Base-by-base conservation (phyloP, 2,113 vertebrate genomes). In the Salvelinus alpinus region DNA sequence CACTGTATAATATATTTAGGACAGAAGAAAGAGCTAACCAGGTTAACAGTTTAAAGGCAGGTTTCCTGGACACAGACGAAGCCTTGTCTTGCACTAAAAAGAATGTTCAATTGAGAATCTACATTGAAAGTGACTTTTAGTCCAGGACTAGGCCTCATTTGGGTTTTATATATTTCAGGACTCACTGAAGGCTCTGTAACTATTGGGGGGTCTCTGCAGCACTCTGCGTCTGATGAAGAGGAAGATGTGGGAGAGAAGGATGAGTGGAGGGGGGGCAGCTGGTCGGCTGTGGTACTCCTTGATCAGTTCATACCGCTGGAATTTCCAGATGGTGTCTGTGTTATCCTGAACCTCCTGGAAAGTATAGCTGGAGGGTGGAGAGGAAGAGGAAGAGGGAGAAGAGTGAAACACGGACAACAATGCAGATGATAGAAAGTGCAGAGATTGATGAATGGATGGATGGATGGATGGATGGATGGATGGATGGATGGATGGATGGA, bases 311-410 rank as follows among this genome's bases (percentile, higher is more conserved):
- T 97, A 97, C 24, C 98, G 89, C 87, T 99, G 97, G 88, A 99
- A 99, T 92, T 97, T 99, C 98, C 98, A 99, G 86, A 99, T 96
- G 70, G 92, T 92, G 90, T 99, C 98, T 0, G 96, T 98, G 92
- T 97, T 95, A 77, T 96, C 95, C 85, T 99, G 98, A 0, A 99
- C 95, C 84, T 96, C 92, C 93, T 98, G 94, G 87, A 99, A 99
- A 0, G 98, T 99, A 82, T 96, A 99, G 92, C 98, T 99, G 90
- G 47, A 6, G 18, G 11, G 16, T 25, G 20, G 3, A 48, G 59
- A 31, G 44, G 25, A 6, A 54, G 22, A 18, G 62, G 24, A 67
- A 71, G 25, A 62, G 7, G 20, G 3, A 22, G 70, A 72, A 18
- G 13, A 44, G 25, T 9, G 20, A 24, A 48, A 54, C 22, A 57